These are phyloP conservation scores for Anarrhichthys ocellatus DNA, from an alignment of 2,113 vertebrate species.

Conservation along the genomic window DNA sequence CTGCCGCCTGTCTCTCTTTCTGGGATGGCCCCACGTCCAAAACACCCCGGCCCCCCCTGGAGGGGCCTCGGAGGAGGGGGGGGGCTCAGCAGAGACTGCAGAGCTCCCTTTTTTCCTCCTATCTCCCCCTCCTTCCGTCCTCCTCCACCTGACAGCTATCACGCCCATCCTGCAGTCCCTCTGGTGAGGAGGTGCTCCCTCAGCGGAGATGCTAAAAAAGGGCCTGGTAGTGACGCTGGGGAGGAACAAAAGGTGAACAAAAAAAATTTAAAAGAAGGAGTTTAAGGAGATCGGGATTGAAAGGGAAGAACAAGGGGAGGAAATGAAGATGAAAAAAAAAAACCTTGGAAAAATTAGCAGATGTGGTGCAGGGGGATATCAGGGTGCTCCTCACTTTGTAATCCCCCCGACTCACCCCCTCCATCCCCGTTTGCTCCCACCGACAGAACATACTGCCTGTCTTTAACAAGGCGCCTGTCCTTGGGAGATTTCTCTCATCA, in stretches of 20 bases:
- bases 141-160: constrained; percentile 36
- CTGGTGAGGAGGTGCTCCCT: constrained; percentile 40
- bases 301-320: neutral
- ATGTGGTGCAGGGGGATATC: constrained; percentile 22
- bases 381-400: constrained; percentile 38
- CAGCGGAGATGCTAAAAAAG: constrained; percentile 33
- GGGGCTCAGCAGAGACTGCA: constrained; percentile 8
- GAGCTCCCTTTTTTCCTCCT: constrained; percentile 4
- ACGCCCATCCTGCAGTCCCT: constrained; percentile 33
- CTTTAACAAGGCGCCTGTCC: constrained; percentile 78
- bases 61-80: constrained; percentile 27
- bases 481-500: constrained; percentile 75
- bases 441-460: constrained; percentile 55
- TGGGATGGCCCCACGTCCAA: constrained; percentile 37
- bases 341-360: neutral
- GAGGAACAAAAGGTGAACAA: neutral
- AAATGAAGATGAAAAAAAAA: neutral
- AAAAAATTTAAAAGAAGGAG: neutral
- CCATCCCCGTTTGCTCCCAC: constrained; percentile 32
- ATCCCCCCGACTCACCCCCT: constrained; percentile 21
- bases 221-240: neutral
- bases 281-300: neutral
- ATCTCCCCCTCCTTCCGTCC: neutral
- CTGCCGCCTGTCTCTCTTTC: constrained; percentile 54
- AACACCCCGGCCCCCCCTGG: constrained; percentile 22